phyloP scores from a whole-genome alignment of 2,888 invertebrate genomes.

The Acrobasis repandana region DNA sequence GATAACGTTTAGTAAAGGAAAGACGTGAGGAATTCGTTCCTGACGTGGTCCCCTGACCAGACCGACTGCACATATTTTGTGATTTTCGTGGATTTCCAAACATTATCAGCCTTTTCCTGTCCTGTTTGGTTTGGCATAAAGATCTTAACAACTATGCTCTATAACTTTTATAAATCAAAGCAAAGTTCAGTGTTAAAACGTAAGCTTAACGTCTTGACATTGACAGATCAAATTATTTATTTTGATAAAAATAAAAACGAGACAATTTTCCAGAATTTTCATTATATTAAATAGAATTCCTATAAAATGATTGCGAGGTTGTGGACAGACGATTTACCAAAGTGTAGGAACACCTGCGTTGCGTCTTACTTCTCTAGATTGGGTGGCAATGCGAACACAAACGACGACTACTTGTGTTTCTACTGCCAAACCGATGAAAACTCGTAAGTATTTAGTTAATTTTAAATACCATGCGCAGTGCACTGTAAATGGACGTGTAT shows the following conservation, averaged over 20 bases:
- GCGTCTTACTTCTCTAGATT: slow-evolving; percentile 87
- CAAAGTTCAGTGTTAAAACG: too few species aligned
- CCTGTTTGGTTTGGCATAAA: too few species aligned
- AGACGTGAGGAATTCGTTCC: too few species aligned
- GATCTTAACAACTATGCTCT: too few species aligned
- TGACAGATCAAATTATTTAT: not conserved
- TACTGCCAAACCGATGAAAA: slow-evolving; percentile 90
- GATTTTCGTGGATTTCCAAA: too few species aligned
- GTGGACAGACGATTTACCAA: slow-evolving; percentile 95
- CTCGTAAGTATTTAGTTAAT: slow-evolving; percentile 70
- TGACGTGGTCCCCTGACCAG: too few species aligned
- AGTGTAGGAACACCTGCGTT: slow-evolving; percentile 90
- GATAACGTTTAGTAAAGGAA: too few species aligned
- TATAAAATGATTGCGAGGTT: slow-evolving; percentile 69
- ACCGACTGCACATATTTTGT: too few species aligned
- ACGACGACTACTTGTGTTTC: slow-evolving; percentile 86
- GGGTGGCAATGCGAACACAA: slow-evolving; percentile 55
- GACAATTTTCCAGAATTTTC: not conserved
- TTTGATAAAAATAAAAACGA: slow-evolving; percentile 24
- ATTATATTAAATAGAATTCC: slow-evolving; percentile 3
- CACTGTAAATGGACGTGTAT: too few species aligned
- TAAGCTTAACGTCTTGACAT: too few species aligned
- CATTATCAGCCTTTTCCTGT: too few species aligned
- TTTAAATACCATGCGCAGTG: not conserved
- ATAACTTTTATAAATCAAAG: too few species aligned